Evolutionary conservation across 1,140 invertebrate species (phyloP), one percentile per base, ranked within the genome.

Genomic region (Bilobella aurantiaca): DNA sequence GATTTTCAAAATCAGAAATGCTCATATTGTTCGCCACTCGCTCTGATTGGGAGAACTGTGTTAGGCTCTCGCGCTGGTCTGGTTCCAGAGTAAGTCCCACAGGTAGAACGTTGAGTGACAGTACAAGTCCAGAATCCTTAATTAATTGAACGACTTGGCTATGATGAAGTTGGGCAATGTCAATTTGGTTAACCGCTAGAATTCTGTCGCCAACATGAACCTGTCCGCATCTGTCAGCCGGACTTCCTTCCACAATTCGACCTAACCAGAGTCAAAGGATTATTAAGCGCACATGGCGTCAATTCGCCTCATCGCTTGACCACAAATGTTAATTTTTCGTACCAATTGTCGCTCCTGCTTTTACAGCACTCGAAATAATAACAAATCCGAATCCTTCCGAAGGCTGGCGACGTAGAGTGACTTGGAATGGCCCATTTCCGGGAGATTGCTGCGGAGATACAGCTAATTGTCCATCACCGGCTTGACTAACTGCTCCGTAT

Each of bases 311-410:
- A n/a, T n/a, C n/a, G n/a, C n/a, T n/a, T n/a, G n/a, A 1, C 28
- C 14, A 58, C 21, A 49, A 47, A 58, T 67, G 34, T 25, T 27
- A 2, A 49, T 58, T 64, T 32, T 29, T 21, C 29, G 25, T 83
- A 88, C 94, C 94, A 75, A 98, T 96, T 31, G 92, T 94, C 1
- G 91, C 91, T 32, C 91, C 91, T 65, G 88, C 86, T 81, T 90
- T 91, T 71, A 93, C 93, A 1, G 93, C 89, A 14, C 93, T 96
- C 0, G 95, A 98, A 72, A 98, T 97, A 61, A 99, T 96, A 25
- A 98, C 94, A 79, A 98, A 99, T 23, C 96, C 96, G 79, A 99
- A 99, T 12, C 96, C 96, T 80, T 99, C 96, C 65, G 88, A 91
- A 73, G 97, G 93, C 76, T 87, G 85, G 61, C 95, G 82, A 42